Conservation (phyloP, 2,113 vertebrate genomes). For the Larimichthys polyactis region DNA sequence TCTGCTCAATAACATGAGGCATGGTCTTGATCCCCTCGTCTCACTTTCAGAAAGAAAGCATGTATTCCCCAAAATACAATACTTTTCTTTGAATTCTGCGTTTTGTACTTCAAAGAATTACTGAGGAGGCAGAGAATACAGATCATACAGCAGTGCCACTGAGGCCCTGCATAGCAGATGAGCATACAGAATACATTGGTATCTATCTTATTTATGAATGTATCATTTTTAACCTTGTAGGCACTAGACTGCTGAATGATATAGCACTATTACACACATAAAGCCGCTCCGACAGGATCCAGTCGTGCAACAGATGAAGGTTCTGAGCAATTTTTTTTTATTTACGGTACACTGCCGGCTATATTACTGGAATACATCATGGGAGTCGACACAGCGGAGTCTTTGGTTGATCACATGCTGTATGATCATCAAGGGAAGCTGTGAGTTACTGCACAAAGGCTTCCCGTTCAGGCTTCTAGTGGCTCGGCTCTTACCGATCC, state of each 20-base stretch:
- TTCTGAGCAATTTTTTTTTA: neutral
- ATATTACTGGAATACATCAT: conserved; percentile 30
- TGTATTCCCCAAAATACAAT: neutral
- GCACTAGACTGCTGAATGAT: conserved; percentile 1
- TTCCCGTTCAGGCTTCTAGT: conserved; percentile 3
- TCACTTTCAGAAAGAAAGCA: neutral
- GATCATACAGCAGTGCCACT: neutral
- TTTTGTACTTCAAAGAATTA: neutral
- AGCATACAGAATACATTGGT: neutral
- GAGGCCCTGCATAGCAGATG: conserved; percentile 6
- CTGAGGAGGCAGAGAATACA: neutral
- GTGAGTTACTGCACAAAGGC: conserved; percentile 48
- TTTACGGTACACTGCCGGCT: neutral
- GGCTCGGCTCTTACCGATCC: conserved; percentile 23
- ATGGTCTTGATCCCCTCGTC: neutral
- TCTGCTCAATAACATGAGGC: neutral
- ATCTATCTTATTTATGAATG: conserved; percentile 10
- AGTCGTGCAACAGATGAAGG: neutral
- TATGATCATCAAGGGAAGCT: conserved; percentile 24
- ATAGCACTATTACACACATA: neutral
- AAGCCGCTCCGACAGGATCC: neutral
- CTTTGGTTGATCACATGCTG: conserved; percentile 34
- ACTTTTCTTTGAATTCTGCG: neutral
- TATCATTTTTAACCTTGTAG: neutral
- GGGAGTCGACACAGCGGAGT: conserved; percentile 16